Base-by-base conservation (phyloP, 2,113 vertebrate species). In the Fulmarus glacialis region DNA sequence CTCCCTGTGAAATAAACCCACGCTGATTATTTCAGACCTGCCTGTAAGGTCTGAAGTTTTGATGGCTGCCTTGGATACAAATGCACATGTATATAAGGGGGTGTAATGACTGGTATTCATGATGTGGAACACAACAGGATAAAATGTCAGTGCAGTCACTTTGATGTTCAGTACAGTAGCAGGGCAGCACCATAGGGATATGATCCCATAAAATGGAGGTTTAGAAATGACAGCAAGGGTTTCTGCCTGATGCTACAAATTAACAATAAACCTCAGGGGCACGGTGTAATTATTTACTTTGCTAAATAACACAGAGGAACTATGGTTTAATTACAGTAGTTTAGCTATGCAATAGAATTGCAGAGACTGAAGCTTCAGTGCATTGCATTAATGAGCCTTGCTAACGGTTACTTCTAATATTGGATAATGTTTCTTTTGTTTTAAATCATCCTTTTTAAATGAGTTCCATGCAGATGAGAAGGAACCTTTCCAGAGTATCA, bases 221-320 rank as follows among this genome's bases (percentile, higher is more conserved):
- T 71, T 56, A 63, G 71, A 63, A 82, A 48, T 22, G 56, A 42
- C 73, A 53, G 78, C 8, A 32, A 73, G 47, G 38, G 20, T 26
- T 34, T 82, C 62, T 91, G 78, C 85, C 58, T 77, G 64, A 20
- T 82, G 59, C 63, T 80, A 12, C 56, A 92, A 60, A 87, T 82
- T 9, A 71, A 63, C 94, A 68, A 50, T 70, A 43, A 79, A 87
- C 85, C 79, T 87, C 93, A 32, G 62, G 97, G 95, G 79, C 89
- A 91, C 1, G 20, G 79, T 94, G 78, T 94, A 90, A 96, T 97
- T 96, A 94, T 97, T 98, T 98, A 97, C 97, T 98, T 97, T 97
- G 91, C 96, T 97, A 96, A 98, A 95, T 96, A 94, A 93, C 92
- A 89, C 77, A 72, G 97, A 90, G 81, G 78, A 20, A 18, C 87